Conservation (phyloP, 2,888 invertebrate species). For the Ectobius pallidus region DNA sequence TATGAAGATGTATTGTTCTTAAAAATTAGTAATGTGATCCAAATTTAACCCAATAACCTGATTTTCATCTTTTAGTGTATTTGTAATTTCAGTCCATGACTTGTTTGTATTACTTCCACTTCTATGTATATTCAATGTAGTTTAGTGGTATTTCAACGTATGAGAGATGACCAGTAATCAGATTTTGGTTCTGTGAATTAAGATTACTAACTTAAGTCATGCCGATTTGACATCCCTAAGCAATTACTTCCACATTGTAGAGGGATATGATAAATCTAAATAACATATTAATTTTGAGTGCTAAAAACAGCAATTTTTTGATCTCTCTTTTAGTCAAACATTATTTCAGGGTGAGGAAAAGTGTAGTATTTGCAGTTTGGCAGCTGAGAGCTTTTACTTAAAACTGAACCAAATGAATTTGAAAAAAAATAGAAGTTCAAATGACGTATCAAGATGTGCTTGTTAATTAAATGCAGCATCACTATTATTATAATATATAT, state of each 20-base stretch:
- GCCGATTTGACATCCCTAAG: slow-evolving; percentile 25
- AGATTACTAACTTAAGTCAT: not conserved
- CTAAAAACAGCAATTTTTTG: slow-evolving; percentile 70
- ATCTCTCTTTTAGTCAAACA: slow-evolving; percentile 76
- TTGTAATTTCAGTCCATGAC: slow-evolving; percentile 22
- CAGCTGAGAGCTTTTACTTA: slow-evolving; percentile 38
- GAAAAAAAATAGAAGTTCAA: slow-evolving; percentile 22
- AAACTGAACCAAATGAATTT: slow-evolving; percentile 33
- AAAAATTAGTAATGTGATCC: not conserved
- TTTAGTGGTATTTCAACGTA: not conserved
- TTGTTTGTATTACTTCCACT: slow-evolving; percentile 25
- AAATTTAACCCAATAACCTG: not conserved
- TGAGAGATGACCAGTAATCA: too few species aligned
- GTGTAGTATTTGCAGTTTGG: slow-evolving; percentile 38
- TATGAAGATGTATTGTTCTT: not conserved
- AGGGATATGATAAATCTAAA: slow-evolving; percentile 13
- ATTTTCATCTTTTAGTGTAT: slow-evolving; percentile 3
- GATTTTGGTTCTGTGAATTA: too few species aligned
- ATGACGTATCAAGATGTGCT: slow-evolving; percentile 33
- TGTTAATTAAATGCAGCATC: slow-evolving; percentile 39
- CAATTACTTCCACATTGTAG: slow-evolving; percentile 15
- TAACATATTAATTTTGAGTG: not conserved
- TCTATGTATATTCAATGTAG: not conserved
- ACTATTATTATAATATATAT: slow-evolving; percentile 35
- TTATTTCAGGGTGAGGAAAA: slow-evolving; percentile 50